Conservation (phyloP, 64 coral and sea anemone genomes). For the Trachythela sp. region DNA sequence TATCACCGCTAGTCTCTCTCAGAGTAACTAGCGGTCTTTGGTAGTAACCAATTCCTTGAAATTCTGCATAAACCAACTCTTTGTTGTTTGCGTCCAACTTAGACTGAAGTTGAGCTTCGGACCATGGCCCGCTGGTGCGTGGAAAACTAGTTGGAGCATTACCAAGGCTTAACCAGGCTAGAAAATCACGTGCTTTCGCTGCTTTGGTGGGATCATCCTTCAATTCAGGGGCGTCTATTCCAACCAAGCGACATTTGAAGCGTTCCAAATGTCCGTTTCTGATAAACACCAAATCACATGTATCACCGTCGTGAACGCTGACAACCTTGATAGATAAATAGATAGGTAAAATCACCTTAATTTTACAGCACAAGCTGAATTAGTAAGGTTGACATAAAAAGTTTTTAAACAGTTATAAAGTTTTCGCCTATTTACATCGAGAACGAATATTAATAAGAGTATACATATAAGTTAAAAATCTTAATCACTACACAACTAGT, state of each 20-base stretch:
- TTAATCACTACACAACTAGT: too few species aligned
- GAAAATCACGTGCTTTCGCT: neutral
- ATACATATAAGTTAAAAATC: too few species aligned
- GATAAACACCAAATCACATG: neutral
- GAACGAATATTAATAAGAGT: too few species aligned
- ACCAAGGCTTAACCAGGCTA: neutral
- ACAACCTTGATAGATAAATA: neutral
- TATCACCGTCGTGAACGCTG: neutral
- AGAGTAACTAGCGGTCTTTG: neutral
- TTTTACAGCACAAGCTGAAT: too few species aligned
- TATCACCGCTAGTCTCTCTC: neutral
- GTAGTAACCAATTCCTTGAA: neutral
- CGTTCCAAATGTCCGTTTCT: neutral
- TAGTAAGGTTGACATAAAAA: too few species aligned
- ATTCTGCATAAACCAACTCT: neutral
- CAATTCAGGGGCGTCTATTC: neutral
- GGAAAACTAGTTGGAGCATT: neutral
- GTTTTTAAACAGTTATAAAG: too few species aligned
- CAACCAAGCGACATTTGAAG: neutral
- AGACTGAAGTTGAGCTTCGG: neutral
- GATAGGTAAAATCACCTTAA: neutral
- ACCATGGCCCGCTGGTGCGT: neutral
- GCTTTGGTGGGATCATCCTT: neutral
- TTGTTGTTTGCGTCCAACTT: neutral
- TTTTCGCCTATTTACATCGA: too few species aligned